Base-by-base conservation (phyloP, 37 sponge, comb jelly and placozoan species). In the Hormiphora californensis region DNA sequence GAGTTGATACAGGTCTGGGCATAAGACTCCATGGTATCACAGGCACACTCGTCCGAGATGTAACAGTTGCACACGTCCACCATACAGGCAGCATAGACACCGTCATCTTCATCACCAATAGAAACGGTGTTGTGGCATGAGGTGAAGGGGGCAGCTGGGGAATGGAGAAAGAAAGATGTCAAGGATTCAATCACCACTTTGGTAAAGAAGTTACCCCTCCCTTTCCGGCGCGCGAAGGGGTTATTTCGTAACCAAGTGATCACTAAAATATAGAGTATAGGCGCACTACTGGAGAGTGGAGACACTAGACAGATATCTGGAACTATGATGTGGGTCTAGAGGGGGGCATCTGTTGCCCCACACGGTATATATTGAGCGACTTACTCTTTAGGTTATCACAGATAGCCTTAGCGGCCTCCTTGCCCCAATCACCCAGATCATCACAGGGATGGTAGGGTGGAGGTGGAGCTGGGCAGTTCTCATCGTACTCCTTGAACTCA, bases 391-490 rank as follows among this genome's bases (percentile, higher is more conserved):
- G 67, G 15, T 19, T 27, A 38, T 33, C 35, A 19, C 67, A 65
- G 37, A 65, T 65, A 4, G 32, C 37, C 28, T 65, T 39, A 33
- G 67, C 67, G 8, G 32, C 38, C 1, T 36, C 37, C 7, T 2
- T 65, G 28, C 38, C 67, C 1, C 9, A 8, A 35, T 21, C 31
- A 1, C 67, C 67, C 31, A 65, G 21, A 33, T 36, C 67, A 4
- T 65, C 9, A 33, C 67, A 65, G 37, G 67, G 67, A 17, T 65
- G 38, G 67, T 65, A 65, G 8, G 67, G 67, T 2, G 67, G 67
- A 19, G 67, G 67, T 4, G 67, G 67, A 1, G 67, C 67, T 7
- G 33, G 67, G 37, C 67, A 65, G 5, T 65, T 1, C 34, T 27
- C 67, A 38, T 65, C 67, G 37, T 28, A 65, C 67, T 65, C 37